Percentiles rank a stretch among this genome's conserved stretches.
These are phyloP conservation scores for Sminthurides bifidus DNA, from an alignment of 1,140 invertebrate species.

Conservation along the genomic window DNA sequence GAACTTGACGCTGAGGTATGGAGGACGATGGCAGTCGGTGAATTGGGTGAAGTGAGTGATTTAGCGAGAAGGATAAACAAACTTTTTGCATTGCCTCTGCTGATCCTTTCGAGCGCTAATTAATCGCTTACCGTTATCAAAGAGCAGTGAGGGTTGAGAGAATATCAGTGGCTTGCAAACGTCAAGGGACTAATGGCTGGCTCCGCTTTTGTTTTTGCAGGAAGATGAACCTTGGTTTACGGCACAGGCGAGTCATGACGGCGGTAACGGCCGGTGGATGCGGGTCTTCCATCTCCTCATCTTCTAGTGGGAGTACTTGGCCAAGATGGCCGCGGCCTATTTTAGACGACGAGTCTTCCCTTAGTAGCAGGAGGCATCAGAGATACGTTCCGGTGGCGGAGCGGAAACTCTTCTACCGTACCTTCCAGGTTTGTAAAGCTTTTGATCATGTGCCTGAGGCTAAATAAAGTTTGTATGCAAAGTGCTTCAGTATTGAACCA, in stretches of 20 bases:
- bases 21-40: background rate
- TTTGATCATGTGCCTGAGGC: background rate
- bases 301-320: background rate
- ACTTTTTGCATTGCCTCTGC: no score
- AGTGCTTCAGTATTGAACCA: background rate
- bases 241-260: background rate
- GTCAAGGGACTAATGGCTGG: constrained; percentile 2
- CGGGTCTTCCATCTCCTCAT: background rate
- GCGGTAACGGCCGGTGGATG: background rate
- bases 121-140: constrained; percentile 1
- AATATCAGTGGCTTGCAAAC: background rate
- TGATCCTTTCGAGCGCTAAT: no score
- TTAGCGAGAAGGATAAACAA: no score
- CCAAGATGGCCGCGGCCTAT: background rate
- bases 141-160: background rate
- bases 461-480: background rate
- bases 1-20: background rate
- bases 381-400: background rate
- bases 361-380: background rate
- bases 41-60: no score
- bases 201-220: no score
- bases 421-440: background rate
- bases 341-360: background rate
- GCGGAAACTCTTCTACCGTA: background rate
- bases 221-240: constrained; percentile 10